Base-by-base conservation (phyloP, 2,113 vertebrate species). In the Astur gentilis region DNA sequence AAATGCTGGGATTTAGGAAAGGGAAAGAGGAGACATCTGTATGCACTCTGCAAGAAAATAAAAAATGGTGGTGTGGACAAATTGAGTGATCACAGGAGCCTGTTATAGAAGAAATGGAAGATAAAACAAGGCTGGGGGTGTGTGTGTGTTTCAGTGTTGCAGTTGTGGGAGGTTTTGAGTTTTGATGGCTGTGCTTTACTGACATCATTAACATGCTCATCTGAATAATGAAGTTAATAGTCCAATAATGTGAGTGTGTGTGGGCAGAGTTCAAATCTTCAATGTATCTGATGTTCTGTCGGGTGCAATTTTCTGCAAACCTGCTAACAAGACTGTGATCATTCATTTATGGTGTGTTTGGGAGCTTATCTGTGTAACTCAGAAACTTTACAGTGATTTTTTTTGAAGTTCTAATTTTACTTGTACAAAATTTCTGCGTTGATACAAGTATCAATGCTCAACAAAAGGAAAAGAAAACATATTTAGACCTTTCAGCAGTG, bases 281-380 rank as follows among this genome's bases (percentile, higher is more conserved):
- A 13, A 8, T 25, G 6, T 65, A 50, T 22, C 34, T 90, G 83
- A 40, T 78, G 36, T 36, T 77, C 40, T 58, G 31, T 75, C 50
- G 36, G 44, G 76, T 77, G 29, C 60, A 50, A 6, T 92, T 73
- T 70, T 81, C 45, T 77, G 29, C 16, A 88, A 52, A 69, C 18
- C 19, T 73, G 40, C 55, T 83, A 66, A 61, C 21, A 65, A 90
- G 80, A 38, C 54, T 1, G 3, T 32, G 31, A 40, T 78, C 4
- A 6, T 78, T 95, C 21, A 36, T 72, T 86, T 64, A 31, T 32
- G 26, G 16, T 4, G 0, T 45, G 9, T 73, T 65, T 83, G 29
- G 29, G 45, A 83, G 36, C 12, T 61, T 70, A 61, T 18, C 14
- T 0, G 0, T 86, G 45, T 73, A 70, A 70, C 77, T 77, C 0